Evolutionary conservation across 2,888 invertebrate species (phyloP), one percentile per base, ranked within the genome.

Genomic region (Nysson spinosus): DNA sequence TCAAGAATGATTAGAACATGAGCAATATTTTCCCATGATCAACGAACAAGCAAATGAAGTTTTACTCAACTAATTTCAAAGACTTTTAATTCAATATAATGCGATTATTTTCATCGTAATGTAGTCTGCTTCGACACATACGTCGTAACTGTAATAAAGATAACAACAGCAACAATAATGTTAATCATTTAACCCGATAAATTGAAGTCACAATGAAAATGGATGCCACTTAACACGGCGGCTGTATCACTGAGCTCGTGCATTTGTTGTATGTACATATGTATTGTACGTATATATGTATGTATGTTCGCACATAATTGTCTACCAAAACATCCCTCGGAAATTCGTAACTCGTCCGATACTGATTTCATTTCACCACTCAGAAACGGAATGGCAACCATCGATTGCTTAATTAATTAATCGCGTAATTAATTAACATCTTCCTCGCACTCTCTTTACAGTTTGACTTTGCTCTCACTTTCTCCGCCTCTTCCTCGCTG

Each of bases 361-460:
- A 42, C n/a, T 49, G 20, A 42, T 44, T 40, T 55, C 40, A 55
- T 50, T 61, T 58, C 56, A 55, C 39, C 37, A 26, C 39, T 61
- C 58, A 49, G 43, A 44, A 54, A 60, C 42, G 55, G 57, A 76
- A 61, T 56, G 60, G 37, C 68, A 63, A 67, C 67, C 51, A 67
- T 51, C 56, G 56, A 68, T 60, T n/a, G n/a, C n/a, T n/a, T 61
- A 47, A 50, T 57, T 47, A 51, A 42, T 56, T 52, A 50, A 54
- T 47, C 52, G 24, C 35, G 49, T 52, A 34, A 52, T 69, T 52
- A 43, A 57, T 64, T 47, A 43, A 66, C 47, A 55, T 58, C 49
- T 62, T 58, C 32, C 43, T 50, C 62, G 47, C 57, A 55, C 57
- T 69, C 66, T 60, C 52, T 61, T 58, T 60, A 40, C 56, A 65